Percentiles rank a stretch among this genome's conserved stretches.
Conservation (phyloP, 92 coral and sea anemone species). For the Paramuricea clavata region DNA sequence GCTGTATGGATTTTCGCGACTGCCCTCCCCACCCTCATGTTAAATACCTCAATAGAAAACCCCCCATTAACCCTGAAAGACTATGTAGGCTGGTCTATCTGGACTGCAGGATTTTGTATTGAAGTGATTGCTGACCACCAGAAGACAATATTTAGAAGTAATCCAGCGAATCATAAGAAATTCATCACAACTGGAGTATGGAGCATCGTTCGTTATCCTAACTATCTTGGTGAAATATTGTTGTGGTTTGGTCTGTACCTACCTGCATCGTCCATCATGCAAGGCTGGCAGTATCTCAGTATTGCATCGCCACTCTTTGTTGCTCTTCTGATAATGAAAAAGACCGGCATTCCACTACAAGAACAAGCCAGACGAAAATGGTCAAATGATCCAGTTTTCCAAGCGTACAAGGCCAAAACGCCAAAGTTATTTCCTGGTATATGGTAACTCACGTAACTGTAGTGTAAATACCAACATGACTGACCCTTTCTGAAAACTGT, state of each 20-base stretch:
- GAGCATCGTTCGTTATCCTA: slow-evolving; percentile 90
- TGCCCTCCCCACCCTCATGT: slow-evolving; percentile 81
- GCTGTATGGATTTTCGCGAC: slow-evolving; percentile 90
- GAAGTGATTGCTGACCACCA: slow-evolving; percentile 87
- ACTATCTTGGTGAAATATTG: slow-evolving; percentile 93
- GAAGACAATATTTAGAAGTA: slow-evolving; percentile 81
- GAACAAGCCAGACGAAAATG: slow-evolving; percentile 90
- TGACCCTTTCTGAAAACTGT: background rate
- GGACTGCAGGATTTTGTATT: slow-evolving; percentile 84
- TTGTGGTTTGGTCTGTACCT: slow-evolving; percentile 89
- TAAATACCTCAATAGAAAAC: slow-evolving; percentile 77
- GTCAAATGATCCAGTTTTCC: slow-evolving; percentile 78
- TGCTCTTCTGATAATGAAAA: slow-evolving; percentile 70
- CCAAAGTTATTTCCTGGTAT: slow-evolving; percentile 85
- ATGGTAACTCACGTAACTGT: slow-evolving; percentile 79
- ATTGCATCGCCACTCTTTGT: slow-evolving; percentile 86
- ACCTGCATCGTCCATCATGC: slow-evolving; percentile 89
- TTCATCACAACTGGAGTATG: slow-evolving; percentile 96
- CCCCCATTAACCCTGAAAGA: slow-evolving; percentile 82
- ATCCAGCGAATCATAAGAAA: slow-evolving; percentile 78
- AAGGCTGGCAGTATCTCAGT: slow-evolving; percentile 83
- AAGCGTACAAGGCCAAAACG: slow-evolving; percentile 78
- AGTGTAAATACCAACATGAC: background rate
- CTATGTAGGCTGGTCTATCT: slow-evolving; percentile 91
- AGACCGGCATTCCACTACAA: slow-evolving; percentile 87